Conservation (phyloP, 2,888 invertebrate genomes). For the Drosophila longiperda region DNA sequence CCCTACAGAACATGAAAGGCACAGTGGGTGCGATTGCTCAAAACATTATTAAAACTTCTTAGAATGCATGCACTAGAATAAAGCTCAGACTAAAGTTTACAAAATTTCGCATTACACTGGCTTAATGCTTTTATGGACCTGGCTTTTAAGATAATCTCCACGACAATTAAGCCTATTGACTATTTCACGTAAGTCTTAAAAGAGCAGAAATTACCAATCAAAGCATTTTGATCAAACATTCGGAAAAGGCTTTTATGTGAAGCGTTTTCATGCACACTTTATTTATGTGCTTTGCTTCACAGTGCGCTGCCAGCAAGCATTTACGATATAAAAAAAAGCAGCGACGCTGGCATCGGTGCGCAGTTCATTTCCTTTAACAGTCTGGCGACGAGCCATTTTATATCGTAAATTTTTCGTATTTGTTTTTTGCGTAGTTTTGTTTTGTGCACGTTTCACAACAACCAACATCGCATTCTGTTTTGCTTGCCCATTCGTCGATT, state of each 20-base stretch:
- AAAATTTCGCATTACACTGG: background rate
- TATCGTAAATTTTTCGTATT: constrained; percentile 56
- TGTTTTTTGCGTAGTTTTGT: constrained; percentile 61
- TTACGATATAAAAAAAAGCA: constrained; percentile 52
- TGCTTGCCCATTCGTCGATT: constrained; percentile 56
- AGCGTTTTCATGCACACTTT: background rate
- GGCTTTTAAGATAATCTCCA: background rate
- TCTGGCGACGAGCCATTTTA: constrained; percentile 9
- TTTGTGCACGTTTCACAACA: constrained; percentile 73
- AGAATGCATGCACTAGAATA: background rate
- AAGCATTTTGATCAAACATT: background rate
- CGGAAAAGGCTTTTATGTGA: background rate
- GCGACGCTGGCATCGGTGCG: constrained; percentile 24
- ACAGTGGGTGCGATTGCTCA: constrained; percentile 35
- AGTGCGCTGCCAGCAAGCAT: constrained; percentile 29
- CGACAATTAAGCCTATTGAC: background rate
- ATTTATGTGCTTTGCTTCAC: constrained; percentile 10
- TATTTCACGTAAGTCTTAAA: background rate
- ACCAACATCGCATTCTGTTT: constrained; percentile 71
- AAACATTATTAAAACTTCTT: constrained; percentile 2
- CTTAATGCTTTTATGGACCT: background rate
- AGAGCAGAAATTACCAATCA: background rate
- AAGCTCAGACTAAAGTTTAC: background rate
- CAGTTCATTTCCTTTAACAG: constrained; percentile 27
- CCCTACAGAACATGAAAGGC: constrained; percentile 15